These are phyloP conservation scores for Drosophila busckii DNA, from an alignment of 1,140 invertebrate genomes.

Conservation along the genomic window DNA sequence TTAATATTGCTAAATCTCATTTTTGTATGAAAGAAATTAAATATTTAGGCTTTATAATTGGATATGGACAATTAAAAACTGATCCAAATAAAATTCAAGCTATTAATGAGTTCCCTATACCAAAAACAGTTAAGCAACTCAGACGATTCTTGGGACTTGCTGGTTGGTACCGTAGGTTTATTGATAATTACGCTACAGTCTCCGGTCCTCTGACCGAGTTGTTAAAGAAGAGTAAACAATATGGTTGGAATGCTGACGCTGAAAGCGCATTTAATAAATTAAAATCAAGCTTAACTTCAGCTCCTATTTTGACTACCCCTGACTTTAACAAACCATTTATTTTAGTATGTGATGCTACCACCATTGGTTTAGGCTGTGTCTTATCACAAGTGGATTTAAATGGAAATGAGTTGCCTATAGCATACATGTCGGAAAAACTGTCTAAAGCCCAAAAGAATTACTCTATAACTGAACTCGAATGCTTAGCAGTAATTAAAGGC, in stretches of 20 bases:
- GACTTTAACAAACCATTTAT: no score
- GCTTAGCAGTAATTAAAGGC: constrained; percentile 6
- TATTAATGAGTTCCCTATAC: constrained; percentile 15
- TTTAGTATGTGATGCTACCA: no score
- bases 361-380: no score
- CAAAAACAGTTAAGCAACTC: constrained; percentile 53
- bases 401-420: no score
- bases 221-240: constrained; percentile 10
- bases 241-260: constrained; percentile 31
- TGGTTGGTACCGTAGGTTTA: constrained; percentile 77
- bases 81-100: no score
- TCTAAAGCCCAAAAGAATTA: no score
- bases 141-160: constrained; percentile 79
- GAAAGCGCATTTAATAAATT: constrained; percentile 71
- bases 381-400: no score
- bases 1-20: constrained; percentile 7
- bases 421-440: no score
- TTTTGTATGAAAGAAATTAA: no score
- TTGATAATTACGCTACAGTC: constrained; percentile 51
- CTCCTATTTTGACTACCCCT: no score
- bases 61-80: constrained; percentile 3
- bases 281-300: no score
- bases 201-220: constrained; percentile 14
- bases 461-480: no score
- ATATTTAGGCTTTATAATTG: constrained; percentile 1